A percentile compares a stretch with the other conserved stretches of the same genome.
Evolutionary conservation across 2,888 invertebrate species (phyloP).

Genomic region (Congeria kusceri): DNA sequence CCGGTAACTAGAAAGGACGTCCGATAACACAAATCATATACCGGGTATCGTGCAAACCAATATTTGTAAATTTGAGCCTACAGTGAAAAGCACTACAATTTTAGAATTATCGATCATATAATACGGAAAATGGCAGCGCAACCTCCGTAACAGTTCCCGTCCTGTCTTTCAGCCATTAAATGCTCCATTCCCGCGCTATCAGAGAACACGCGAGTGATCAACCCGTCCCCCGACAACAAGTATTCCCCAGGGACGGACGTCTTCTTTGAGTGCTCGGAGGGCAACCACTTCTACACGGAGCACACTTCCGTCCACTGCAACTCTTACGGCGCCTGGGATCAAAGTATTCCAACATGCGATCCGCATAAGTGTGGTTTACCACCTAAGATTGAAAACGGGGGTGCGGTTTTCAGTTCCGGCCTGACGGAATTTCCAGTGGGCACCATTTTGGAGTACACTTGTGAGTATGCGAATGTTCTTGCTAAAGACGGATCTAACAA

Average conservation of each 20-base stretch:
- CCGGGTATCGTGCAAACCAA: too few species aligned
- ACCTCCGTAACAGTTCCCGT: too few species aligned
- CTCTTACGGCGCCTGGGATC: slow-evolving; percentile 77
- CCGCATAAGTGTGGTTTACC: slow-evolving; percentile 72
- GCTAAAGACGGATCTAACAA: slow-evolving; percentile 54
- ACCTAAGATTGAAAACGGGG: slow-evolving; percentile 79
- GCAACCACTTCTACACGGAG: slow-evolving; percentile 68
- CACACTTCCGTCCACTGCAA: slow-evolving; percentile 74
- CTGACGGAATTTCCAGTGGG: slow-evolving; percentile 72
- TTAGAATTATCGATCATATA: too few species aligned
- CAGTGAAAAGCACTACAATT: too few species aligned
- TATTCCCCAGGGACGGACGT: slow-evolving; percentile 66
- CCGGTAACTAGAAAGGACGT: too few species aligned
- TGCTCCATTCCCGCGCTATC: slow-evolving; percentile 74
- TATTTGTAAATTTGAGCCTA: too few species aligned
- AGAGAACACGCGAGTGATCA: slow-evolving; percentile 66
- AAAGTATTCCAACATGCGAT: slow-evolving; percentile 78
- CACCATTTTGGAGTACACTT: slow-evolving; percentile 65
- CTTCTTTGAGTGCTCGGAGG: slow-evolving; percentile 70
- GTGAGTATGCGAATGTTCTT: slow-evolving; percentile 70
- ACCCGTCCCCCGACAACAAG: slow-evolving; percentile 42
- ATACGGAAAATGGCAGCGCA: too few species aligned
- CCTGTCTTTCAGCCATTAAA: slow-evolving; percentile 70
- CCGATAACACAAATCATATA: too few species aligned
- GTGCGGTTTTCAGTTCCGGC: slow-evolving; percentile 17